These are phyloP conservation scores for Oncorhynchus masou DNA, from an alignment of 2,113 vertebrate species.

Conservation along the genomic window DNA sequence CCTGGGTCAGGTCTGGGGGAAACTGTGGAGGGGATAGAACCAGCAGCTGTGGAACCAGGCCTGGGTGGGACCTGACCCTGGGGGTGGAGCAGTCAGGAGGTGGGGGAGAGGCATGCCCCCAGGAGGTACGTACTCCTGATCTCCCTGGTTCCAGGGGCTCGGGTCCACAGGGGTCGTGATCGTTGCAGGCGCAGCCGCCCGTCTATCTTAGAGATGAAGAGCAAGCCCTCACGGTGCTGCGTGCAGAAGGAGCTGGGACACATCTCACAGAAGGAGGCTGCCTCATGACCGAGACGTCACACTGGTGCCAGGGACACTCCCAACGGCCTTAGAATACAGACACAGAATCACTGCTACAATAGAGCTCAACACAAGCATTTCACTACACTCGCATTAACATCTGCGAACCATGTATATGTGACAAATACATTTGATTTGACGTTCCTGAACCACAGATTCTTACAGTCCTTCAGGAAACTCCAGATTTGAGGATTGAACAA, in stretches of 20 bases:
- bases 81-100: background rate
- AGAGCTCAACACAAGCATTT: background rate
- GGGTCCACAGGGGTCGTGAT: conserved; percentile 94
- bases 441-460: background rate
- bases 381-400: too few relatives aligned
- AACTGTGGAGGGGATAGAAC: conserved; percentile 13
- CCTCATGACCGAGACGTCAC: conserved; percentile 89
- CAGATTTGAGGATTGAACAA: too few relatives aligned
- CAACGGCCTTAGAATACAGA: conserved; percentile 84
- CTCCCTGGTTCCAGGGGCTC: conserved; percentile 96
- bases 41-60: conserved; percentile 3
- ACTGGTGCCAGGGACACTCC: conserved; percentile 99
- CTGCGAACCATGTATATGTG: too few relatives aligned
- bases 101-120: conserved; percentile 21
- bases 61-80: conserved; percentile 25
- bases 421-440: too few relatives aligned
- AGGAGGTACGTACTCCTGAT: conserved; percentile 86
- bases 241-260: conserved; percentile 97
- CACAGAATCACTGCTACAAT: conserved; percentile 8
- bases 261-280: conserved; percentile 97
- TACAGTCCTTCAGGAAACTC: too few relatives aligned
- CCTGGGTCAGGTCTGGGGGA: background rate
- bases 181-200: conserved; percentile 94
- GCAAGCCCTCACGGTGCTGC: conserved; percentile 93
- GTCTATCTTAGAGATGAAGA: conserved; percentile 97